Evolutionary conservation across 2,888 invertebrate genomes (phyloP).

Genomic region (Drosophila sordidapex): DNA sequence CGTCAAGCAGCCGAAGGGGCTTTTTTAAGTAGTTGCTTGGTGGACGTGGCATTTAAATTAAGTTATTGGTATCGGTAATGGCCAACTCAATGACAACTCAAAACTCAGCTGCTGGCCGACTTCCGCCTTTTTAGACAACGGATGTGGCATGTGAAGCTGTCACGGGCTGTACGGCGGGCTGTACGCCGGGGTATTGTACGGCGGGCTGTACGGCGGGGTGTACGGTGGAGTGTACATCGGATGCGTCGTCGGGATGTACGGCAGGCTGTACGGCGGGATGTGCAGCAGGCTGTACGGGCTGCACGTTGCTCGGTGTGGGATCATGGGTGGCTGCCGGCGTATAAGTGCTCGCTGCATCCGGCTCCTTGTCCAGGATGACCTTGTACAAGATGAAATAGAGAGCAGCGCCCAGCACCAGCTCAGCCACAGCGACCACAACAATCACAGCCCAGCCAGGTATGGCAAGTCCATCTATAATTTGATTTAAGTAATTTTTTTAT

Average conservation of each 20-base stretch:
- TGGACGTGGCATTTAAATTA: slow-evolving; percentile 19
- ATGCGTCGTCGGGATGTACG: slow-evolving; percentile 23
- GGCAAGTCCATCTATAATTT: slow-evolving; percentile 87
- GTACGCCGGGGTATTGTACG: slow-evolving; percentile 4
- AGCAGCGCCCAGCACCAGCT: slow-evolving; percentile 89
- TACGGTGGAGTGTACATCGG: background rate
- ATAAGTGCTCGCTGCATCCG: slow-evolving; percentile 82
- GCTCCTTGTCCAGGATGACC: slow-evolving; percentile 86
- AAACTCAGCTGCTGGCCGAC: background rate
- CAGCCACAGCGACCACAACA: slow-evolving; percentile 88
- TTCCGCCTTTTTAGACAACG: slow-evolving; percentile 56
- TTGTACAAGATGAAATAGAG: slow-evolving; percentile 90
- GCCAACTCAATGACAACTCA: slow-evolving; percentile 33
- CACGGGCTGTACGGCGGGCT: slow-evolving; percentile 38
- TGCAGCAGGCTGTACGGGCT: slow-evolving; percentile 26
- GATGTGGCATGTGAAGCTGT: slow-evolving; percentile 61
- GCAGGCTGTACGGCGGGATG: slow-evolving; percentile 28
- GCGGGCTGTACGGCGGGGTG: slow-evolving; percentile 19
- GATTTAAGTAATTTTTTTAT: background rate
- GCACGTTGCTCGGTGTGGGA: slow-evolving; percentile 30
- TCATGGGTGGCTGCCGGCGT: slow-evolving; percentile 83
- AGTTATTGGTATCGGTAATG: slow-evolving; percentile 13
- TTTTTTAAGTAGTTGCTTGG: slow-evolving; percentile 25
- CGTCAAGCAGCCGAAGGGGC: slow-evolving; percentile 11
- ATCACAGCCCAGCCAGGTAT: slow-evolving; percentile 93